Evolutionary conservation across 2,113 vertebrate genomes (phyloP), one percentile per base, ranked within the genome.

Genomic region (Gallinago jamesoni): DNA sequence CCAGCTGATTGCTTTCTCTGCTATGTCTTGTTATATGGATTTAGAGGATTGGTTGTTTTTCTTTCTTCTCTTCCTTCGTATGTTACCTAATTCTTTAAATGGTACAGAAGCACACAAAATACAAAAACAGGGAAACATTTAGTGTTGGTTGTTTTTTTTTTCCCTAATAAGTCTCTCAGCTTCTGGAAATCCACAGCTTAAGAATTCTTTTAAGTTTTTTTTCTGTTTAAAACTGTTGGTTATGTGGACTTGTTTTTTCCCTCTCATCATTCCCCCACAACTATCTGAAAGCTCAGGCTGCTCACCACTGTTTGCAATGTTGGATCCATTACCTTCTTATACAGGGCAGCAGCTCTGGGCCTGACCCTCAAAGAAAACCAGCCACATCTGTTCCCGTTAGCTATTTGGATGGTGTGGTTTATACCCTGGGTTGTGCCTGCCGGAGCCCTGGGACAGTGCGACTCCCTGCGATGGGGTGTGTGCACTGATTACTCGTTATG

Each of bases 401-500:
- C 35, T 50, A 35, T 90, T 41, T 20, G 66, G 37, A 53, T 77
- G 28, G 8, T 48, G 47, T 74, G n/a, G 39, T 84, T 92, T n/a
- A 48, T 41, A 45, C 37, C 6, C 45, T 67, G 56, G 9, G 13
- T 72, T 86, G 45, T 74, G 45, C 28, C 24, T 76, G 33, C 4
- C 2, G 5, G 47, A 78, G 41, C 60, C 41, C 7, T 69, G 53
- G 25, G 63, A 74, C 18, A 50, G 5, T 18, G 27, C 4, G 27
- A 76, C 84, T 90, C 81, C n/a, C 43, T 5, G 31, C 20, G 35
- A 23, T 45, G 31, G 91, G 81, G 6, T 31, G 10, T 48, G 27
- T 0, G 0, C 48, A 27, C 27, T 77, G 59, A 50, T 64, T 59
- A 25, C 57, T 62, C 0, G 0, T 48, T 78, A 68, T 1, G 0